Evolutionary conservation across 2,888 invertebrate genomes (phyloP), one percentile per base, ranked within the genome.

Genomic region (Drosophila meridionalis): DNA sequence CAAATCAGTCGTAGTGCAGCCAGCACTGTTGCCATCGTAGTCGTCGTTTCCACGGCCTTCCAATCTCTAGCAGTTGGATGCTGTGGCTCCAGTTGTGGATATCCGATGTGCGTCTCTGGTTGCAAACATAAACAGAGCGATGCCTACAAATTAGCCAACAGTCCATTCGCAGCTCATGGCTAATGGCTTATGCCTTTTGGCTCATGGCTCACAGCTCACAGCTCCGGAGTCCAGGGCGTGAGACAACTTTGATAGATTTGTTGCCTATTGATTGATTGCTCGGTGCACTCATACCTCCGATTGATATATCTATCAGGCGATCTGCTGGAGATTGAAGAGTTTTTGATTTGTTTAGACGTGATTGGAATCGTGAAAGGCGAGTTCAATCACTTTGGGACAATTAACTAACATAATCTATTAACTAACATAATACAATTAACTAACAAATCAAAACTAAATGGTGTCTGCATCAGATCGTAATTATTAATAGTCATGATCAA

Each of bases 71-170:
- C 75, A 71, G 75, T 68, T 73, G 73, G 68, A 28, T 40, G 61
- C 52, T 69, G 20, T 56, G 34, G 32, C 59, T 72, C 57, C 59
- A 71, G 53, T 75, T 65, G 67, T 60, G 20, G 65, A 55, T 53
- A 59, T 59, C 50, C 55, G 63, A 73, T 60, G 73, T 73, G 69
- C 64, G 62, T 65, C 70, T 69, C 63, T 69, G 62, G 69, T 75
- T 72, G 84, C 79, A 77, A 87, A 77, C 80, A 84, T 87, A 85
- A 85, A 85, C 85, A 85, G 14, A 61, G 48, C 65, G 67, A 67
- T 62, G 78, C 71, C 71, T 59, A 84, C 88, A 89, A 80, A 84
- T 82, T 89, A 89, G 90, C 85, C 87, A 89, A 87, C 71, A 75
- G 47, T 73, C 57, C 50, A 45, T 55, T 64, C 59, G 56, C 40